Evolutionary conservation across 2,113 vertebrate genomes (phyloP).

Genomic region (Channa maculata): DNA sequence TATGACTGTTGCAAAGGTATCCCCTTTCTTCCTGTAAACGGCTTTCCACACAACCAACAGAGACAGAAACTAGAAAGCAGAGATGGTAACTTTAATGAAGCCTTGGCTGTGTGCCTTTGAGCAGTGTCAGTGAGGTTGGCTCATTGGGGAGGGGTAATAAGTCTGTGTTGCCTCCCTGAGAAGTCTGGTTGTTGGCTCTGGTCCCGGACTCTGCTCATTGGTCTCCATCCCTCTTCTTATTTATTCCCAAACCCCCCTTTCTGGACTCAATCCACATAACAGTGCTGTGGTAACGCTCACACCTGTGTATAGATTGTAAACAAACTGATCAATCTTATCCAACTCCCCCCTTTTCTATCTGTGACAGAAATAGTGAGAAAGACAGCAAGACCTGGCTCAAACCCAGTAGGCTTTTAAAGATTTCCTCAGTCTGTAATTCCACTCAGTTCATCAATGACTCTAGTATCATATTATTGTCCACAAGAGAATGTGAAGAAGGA

Average conservation of each 20-base stretch:
- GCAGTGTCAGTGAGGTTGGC: conserved; percentile 47
- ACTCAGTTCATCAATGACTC: conserved; percentile 39
- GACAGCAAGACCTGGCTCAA: conserved; percentile 22
- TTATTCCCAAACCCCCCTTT: conserved; percentile 50
- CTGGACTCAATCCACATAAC: conserved; percentile 52
- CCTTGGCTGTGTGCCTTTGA: conserved; percentile 39
- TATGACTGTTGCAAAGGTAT: conserved; percentile 13
- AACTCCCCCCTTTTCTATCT: not conserved
- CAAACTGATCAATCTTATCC: conserved; percentile 52
- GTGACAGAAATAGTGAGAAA: conserved; percentile 33
- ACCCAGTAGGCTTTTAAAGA: conserved; percentile 65
- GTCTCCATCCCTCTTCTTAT: conserved; percentile 54
- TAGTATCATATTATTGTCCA: conserved; percentile 55
- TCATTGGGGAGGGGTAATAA: conserved; percentile 61
- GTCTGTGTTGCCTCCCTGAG: conserved; percentile 47
- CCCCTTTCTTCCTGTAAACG: conserved; percentile 31
- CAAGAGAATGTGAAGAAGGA: conserved; percentile 25
- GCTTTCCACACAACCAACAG: conserved; percentile 12
- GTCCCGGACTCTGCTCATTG: conserved; percentile 36
- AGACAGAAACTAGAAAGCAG: conserved; percentile 21
- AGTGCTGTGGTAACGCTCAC: conserved; percentile 42
- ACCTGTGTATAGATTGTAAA: conserved; percentile 59
- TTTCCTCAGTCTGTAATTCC: conserved; percentile 57
- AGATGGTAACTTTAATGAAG: conserved; percentile 46
- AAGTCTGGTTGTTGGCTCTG: conserved; percentile 45